These are phyloP conservation scores for Drosophila repleta DNA, from an alignment of 1,140 invertebrate species.

Conservation along the genomic window DNA sequence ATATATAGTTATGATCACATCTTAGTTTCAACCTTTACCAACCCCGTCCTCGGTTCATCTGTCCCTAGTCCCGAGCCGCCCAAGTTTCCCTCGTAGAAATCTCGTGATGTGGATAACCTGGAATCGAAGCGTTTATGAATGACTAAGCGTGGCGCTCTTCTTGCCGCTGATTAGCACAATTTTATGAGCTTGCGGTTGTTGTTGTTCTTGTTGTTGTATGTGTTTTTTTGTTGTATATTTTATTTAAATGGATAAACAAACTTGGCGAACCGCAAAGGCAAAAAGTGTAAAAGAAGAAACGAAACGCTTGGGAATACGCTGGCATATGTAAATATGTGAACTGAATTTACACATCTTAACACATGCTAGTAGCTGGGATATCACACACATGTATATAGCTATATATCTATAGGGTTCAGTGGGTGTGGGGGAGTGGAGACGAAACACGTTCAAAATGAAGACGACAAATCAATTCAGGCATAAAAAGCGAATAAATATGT, in stretches of 20 bases:
- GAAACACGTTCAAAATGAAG: constrained; percentile 70
- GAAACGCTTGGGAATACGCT: constrained; percentile 63
- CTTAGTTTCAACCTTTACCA: too few relatives aligned
- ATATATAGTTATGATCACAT: too few relatives aligned
- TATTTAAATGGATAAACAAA: constrained; percentile 73
- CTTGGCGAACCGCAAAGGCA: constrained; percentile 65
- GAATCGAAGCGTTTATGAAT: constrained; percentile 37
- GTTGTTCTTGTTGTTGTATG: constrained; percentile 3
- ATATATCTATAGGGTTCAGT: constrained; percentile 37
- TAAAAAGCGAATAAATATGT: constrained; percentile 83
- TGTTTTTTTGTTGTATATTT: constrained; percentile 21
- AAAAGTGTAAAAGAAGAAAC: constrained; percentile 17
- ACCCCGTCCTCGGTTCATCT: too few relatives aligned
- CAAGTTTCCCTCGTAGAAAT: too few relatives aligned
- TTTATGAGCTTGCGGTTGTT: constrained; percentile 35
- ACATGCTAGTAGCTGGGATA: constrained; percentile 29
- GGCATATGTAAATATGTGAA: constrained; percentile 66
- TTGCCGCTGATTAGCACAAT: constrained; percentile 67
- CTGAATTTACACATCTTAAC: constrained; percentile 68
- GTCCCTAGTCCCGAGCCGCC: too few relatives aligned
- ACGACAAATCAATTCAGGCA: constrained; percentile 82
- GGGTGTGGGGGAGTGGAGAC: constrained; percentile 33
- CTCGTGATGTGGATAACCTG: not conserved
- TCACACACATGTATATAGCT: constrained; percentile 1
- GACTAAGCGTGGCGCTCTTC: constrained; percentile 58